These are phyloP conservation scores for Ormyrus nitidulus DNA, from an alignment of 2,888 invertebrate species.

Conservation along the genomic window DNA sequence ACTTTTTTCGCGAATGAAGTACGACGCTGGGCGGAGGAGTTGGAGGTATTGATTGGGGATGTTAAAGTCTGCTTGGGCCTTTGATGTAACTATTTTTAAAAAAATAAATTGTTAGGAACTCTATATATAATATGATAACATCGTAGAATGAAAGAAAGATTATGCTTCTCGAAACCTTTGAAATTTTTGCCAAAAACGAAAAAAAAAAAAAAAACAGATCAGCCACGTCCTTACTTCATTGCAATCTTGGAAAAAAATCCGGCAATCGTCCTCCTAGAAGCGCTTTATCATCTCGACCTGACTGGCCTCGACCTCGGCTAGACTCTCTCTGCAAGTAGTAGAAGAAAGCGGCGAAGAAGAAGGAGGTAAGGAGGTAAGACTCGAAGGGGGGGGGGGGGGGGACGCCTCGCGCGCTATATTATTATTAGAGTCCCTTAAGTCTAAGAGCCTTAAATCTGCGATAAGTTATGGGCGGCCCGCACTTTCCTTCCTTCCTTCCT, in stretches of 20 bases:
- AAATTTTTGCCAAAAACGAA: too few relatives aligned
- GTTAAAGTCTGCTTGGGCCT: neutral
- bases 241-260: too few relatives aligned
- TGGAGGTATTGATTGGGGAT: neutral
- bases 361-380: neutral
- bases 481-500: constrained; percentile 61
- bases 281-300: too few relatives aligned
- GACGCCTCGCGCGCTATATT: constrained; percentile 68
- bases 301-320: too few relatives aligned
- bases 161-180: too few relatives aligned
- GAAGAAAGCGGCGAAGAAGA: constrained; percentile 7
- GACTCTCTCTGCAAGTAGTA: neutral
- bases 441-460: constrained; percentile 76
- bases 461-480: constrained; percentile 75
- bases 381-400: constrained; percentile 2
- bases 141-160: too few relatives aligned
- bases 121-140: too few relatives aligned
- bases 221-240: too few relatives aligned
- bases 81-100: too few relatives aligned
- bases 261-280: too few relatives aligned
- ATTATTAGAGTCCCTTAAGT: constrained; percentile 76
- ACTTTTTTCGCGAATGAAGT: neutral
- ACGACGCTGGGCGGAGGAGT: neutral
- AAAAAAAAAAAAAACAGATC: too few relatives aligned
- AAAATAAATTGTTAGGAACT: too few relatives aligned